These are phyloP conservation scores for Glyptemys insculpta DNA, from an alignment of 2,797 vertebrate genomes.

Conservation along the genomic window DNA sequence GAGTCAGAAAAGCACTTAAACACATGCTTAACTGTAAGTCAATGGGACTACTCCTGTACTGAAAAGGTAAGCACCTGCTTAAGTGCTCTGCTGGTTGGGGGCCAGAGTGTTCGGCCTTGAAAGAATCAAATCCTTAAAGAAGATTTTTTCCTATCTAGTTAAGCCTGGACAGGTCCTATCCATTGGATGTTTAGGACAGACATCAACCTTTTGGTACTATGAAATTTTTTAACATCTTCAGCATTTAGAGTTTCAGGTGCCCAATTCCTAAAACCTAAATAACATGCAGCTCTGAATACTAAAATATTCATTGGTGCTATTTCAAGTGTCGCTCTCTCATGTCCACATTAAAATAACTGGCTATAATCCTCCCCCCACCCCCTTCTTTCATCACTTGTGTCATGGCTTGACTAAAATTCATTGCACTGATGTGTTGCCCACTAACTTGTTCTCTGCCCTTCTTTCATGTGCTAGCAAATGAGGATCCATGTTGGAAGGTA, in stretches of 20 bases:
- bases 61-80: background rate
- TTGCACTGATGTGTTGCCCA: slow-evolving; percentile 37
- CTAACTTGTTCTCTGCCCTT: slow-evolving; percentile 93
- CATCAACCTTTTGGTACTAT: background rate
- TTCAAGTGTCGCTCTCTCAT: background rate
- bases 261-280: background rate
- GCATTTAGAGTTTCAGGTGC: background rate
- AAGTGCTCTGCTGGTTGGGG: slow-evolving; percentile 4
- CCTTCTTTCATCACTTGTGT: background rate
- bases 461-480: slow-evolving; percentile 91
- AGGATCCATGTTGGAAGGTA: slow-evolving; percentile 98
- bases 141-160: background rate
- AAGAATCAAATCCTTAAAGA: background rate
- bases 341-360: fast-evolving
- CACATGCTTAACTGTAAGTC: background rate
- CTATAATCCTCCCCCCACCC: background rate
- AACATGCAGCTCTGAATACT: background rate
- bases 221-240: background rate
- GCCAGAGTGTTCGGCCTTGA: background rate
- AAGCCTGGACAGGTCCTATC: background rate
- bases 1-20: slow-evolving; percentile 16
- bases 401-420: background rate
- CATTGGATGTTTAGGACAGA: background rate
- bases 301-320: background rate
- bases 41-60: background rate